Evolutionary conservation across 2,888 invertebrate species (phyloP), one percentile per base, ranked within the genome.

Genomic region (Hemicrepidius hirtus): DNA sequence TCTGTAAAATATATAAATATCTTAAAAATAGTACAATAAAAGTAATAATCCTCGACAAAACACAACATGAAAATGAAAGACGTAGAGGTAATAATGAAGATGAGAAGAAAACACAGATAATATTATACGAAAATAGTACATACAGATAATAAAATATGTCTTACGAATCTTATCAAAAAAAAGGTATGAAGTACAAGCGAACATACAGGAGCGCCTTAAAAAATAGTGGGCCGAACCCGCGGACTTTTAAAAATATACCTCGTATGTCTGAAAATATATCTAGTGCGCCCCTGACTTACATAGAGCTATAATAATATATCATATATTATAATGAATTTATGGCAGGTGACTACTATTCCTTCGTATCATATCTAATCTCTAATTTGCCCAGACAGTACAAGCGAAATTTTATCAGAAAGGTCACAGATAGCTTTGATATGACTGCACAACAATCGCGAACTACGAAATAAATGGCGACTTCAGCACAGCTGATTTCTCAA

Each of bases 1-100:
- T 85, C 84, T 85, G 84, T 82, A 84, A 83, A 85, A 84, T 82
- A 82, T 83, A 80, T 82, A 80, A 81, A 81, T 81, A 82, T 79
- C 76, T 77, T 80, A 80, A 81, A 80, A 78, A 72, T 75, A n/a
- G n/a, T 28, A 75, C 60, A 80, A 79, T 71, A 78, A 75, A 75
- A 72, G 59, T 74, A 74, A 74, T 77, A 75, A 67, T 71, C 40
- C 49, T 73, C 65, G 65, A 64, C 74, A 75, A 73, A 68, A 75
- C 66, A 68, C 75, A 74, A 78, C 62, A 76, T 66, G 75, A 80
- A 7, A 78, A 81, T 80, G 80, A 80, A 82, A 81, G 80, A 80
- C 80, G 78, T 76, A 80, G 81, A 82, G 81, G 81, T 81, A 82
- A 82, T 82, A 80, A 80, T 80, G 79, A 81, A 78, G 24, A 62